A percentile compares a stretch with the other conserved stretches of the same genome.
phyloP scores from a whole-genome alignment of 2,888 invertebrate genomes.

The Deilephila elpenor region DNA sequence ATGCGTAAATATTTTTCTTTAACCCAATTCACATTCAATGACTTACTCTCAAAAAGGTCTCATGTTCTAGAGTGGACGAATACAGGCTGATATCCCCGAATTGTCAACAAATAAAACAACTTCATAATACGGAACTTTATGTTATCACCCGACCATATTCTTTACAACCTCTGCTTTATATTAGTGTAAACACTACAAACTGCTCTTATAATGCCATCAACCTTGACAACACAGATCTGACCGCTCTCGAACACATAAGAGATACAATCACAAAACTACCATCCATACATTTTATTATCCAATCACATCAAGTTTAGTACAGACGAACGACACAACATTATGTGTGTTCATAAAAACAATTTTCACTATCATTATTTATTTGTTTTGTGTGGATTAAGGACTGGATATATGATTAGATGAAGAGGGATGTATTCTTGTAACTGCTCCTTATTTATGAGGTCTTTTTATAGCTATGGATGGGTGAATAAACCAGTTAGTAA shows the following conservation, averaged over 20 bases:
- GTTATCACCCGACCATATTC: not conserved
- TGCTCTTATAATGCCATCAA: not conserved
- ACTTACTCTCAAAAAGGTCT: too few species aligned
- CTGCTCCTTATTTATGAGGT: too few species aligned
- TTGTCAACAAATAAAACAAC: not conserved
- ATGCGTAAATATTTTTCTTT: too few species aligned
- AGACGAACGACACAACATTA: conserved; percentile 13
- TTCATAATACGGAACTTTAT: not conserved
- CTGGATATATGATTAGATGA: not conserved
- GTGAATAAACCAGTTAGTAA: too few species aligned
- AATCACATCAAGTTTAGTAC: conserved; percentile 16
- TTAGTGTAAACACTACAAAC: not conserved
- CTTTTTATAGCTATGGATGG: not conserved
- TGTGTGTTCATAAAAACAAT: conserved; percentile 14
- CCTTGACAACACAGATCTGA: conserved; percentile 7
- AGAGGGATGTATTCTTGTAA: too few species aligned
- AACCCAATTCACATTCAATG: too few species aligned
- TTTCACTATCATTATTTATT: conserved; percentile 25
- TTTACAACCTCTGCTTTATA: conserved; percentile 1
- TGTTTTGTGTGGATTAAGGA: conserved; percentile 9
- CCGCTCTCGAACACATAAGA: too few species aligned
- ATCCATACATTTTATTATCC: conserved; percentile 30
- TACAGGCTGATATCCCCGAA: too few species aligned
- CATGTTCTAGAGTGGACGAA: too few species aligned
- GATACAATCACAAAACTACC: conserved; percentile 13